Evolutionary conservation across 2,888 invertebrate genomes (phyloP), one percentile per base, ranked within the genome.

Genomic region (Volucella bombylans): DNA sequence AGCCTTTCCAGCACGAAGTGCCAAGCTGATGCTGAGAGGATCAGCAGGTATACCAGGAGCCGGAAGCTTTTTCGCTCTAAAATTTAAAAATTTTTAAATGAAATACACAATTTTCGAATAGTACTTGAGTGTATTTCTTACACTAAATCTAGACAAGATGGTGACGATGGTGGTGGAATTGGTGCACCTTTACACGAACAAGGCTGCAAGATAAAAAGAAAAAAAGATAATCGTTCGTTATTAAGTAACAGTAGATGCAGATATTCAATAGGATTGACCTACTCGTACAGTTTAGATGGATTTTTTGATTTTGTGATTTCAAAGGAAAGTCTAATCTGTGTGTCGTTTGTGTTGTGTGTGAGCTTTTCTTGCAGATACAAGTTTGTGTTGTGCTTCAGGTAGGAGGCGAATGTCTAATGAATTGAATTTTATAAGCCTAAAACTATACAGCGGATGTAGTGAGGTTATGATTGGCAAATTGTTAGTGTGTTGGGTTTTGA

Each of bases 1-100:
- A 9, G 92, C 90, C 62, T 91, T 92, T 14, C 90, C 90, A 11
- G 91, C 89, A 79, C 92, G 92, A 55, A 90, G 89, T 1, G 93
- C 92, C 15, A 93, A 86, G 6, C 91, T 90, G 14, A 93, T 88
- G 50, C 93, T 93, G 1, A 93, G 92, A 8, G 93, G 91, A 89
- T 93, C 93, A 0, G 93, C 93, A 8, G 93, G 91, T 9, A 88
- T 54, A 2, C 87, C 87, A 1, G 73, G 49, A 12, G 10, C 4
- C 2, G 45, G 43, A 1, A 55, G 9, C 12, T 15, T 10, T 15
- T 50, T 0, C 1, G 55, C 43, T 50, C 77, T 77, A n/a, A 49
- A 57, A 57, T 38, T 39, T 15, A 50, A 31, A 65, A 50, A 15
- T 31, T 8, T n/a, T 38, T 10, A 1, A 15, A 50, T 31, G 15